Evolutionary conservation across 1,140 invertebrate species (phyloP).

Genomic region (Maniola jurtina): DNA sequence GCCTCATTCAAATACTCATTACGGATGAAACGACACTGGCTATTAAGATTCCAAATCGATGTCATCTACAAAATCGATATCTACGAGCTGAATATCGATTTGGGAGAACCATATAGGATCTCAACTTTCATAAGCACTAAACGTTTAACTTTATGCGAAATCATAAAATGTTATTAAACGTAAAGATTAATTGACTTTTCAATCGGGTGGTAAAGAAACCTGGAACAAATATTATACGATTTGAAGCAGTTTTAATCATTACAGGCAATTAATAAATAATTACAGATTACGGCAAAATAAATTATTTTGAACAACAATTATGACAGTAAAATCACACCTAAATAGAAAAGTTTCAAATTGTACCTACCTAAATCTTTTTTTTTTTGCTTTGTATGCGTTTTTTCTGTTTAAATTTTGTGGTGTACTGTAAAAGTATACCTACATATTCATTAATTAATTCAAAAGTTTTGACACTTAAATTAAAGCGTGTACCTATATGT

Average conservation of each 20-base stretch:
- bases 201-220: neutral
- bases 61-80: constrained; percentile 17
- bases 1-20: constrained; percentile 32
- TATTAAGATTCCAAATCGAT: constrained; percentile 34
- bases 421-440: no score
- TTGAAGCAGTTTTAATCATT: neutral
- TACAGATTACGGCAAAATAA: no score
- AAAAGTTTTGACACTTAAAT: no score
- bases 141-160: constrained; percentile 24
- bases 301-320: no score
- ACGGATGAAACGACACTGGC: constrained; percentile 23
- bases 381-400: no score
- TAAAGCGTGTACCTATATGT: no score
- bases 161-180: constrained; percentile 24
- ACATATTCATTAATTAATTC: no score
- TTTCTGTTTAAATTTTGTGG: no score
- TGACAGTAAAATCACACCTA: no score
- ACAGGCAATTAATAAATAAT: no score
- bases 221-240: neutral
- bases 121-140: constrained; percentile 16
- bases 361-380: no score
- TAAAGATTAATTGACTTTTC: constrained; percentile 31
- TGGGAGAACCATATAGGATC: neutral
- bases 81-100: neutral
- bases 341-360: no score